These are phyloP conservation scores for Carollia perspicillata DNA, from an alignment of 2,113 vertebrate species.

Conservation along the genomic window DNA sequence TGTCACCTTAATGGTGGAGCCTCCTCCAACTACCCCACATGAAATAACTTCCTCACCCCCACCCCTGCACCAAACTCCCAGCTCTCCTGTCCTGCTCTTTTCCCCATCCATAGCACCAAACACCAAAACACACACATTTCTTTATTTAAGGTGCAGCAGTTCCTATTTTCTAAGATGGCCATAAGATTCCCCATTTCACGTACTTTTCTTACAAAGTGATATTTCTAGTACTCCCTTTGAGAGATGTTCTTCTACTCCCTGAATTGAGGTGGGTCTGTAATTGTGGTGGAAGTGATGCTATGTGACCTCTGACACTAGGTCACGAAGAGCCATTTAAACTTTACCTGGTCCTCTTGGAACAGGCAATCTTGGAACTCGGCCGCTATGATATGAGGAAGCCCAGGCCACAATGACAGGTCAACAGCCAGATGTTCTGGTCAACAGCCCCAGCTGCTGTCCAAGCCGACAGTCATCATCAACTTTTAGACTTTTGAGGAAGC, in stretches of 20 bases:
- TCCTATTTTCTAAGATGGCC: not conserved
- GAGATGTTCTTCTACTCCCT: not conserved
- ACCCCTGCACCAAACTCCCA: not conserved
- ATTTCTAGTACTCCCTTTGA: not conserved
- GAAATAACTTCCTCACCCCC: not conserved
- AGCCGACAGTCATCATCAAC: not conserved
- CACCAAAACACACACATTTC: not conserved
- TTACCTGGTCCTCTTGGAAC: not conserved
- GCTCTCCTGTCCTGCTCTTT: not conserved
- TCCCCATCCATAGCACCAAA: not conserved
- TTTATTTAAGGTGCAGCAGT: not conserved
- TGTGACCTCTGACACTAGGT: not conserved
- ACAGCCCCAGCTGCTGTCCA: not conserved
- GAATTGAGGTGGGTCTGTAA: not conserved
- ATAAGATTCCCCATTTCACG: not conserved
- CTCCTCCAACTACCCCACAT: not conserved
- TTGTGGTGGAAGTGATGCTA: not conserved
- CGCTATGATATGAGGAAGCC: not conserved
- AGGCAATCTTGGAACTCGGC: not conserved
- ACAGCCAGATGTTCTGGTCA: not conserved
- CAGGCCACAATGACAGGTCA: not conserved
- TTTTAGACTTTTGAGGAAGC: not conserved
- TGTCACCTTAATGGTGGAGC: not conserved
- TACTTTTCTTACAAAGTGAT: not conserved
- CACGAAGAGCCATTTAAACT: not conserved